Conservation (phyloP, 2,797 vertebrate genomes). For the Halcyon chelicuti region DNA sequence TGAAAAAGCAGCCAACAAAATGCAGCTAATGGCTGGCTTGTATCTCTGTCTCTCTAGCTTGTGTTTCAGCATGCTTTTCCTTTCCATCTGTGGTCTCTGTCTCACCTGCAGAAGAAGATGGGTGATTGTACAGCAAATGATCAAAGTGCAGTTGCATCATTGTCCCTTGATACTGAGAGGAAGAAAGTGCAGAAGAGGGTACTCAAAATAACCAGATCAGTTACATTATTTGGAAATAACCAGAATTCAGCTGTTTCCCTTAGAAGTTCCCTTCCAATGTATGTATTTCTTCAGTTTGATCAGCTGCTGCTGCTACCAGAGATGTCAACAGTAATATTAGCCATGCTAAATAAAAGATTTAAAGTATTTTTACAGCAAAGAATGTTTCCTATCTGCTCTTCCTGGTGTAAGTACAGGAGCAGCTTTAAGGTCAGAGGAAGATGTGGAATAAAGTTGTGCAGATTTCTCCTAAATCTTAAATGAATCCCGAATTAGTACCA, state of each 20-base stretch:
- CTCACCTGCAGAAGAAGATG: neutral
- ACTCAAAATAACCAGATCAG: neutral
- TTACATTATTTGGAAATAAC: too few relatives aligned
- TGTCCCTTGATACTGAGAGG: neutral
- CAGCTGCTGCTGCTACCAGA: neutral
- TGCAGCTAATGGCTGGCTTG: constrained; percentile 35
- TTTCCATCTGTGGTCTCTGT: neutral
- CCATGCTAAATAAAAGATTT: neutral
- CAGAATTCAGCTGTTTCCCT: neutral
- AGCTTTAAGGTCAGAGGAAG: neutral
- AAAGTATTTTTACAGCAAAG: neutral
- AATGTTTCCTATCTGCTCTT: neutral
- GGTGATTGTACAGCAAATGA: neutral
- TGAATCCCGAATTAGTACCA: neutral
- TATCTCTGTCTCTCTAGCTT: neutral
- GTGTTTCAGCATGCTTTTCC: neutral
- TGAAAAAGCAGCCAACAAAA: constrained; percentile 26
- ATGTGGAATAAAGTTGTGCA: neutral
- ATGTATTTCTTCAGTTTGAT: neutral
- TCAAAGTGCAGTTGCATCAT: neutral
- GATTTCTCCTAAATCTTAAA: neutral
- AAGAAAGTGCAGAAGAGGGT: neutral
- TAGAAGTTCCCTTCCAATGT: neutral
- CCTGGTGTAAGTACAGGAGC: neutral
- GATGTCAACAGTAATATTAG: neutral